Evolutionary conservation across 1,140 invertebrate species (phyloP), one percentile per base, ranked within the genome.

Genomic region (Lucilia cuprina): DNA sequence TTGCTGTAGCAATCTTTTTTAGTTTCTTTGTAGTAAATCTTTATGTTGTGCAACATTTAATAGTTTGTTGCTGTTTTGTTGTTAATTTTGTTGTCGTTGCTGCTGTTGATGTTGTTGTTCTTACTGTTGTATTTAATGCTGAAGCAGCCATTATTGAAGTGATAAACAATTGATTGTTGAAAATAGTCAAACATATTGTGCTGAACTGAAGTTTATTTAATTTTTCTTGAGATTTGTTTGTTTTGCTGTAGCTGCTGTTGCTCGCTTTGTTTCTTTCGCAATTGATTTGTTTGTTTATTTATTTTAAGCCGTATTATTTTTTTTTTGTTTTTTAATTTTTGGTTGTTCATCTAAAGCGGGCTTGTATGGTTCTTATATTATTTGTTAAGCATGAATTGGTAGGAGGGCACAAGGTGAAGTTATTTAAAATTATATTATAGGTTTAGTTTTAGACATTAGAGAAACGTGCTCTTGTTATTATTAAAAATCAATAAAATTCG

Each of bases 91-190:
- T 10, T 80, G n/a, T 80, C 10, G n/a, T 47, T 78, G 17, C 12
- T 10, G 41, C 41, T 80, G 25, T 47, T 41, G 17, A n/a, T 41
- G 41, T 41, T 14, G 3, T 41, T 41, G 47, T 41, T 14, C 5
- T 55, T 55, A 4, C 12, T 17, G 3, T 55, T 80, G n/a, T 80
- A 21, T 41, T 78, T 78, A 55, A 55, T 10, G 41, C 77, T 80
- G 25, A 78, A 78, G 35, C 75, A 78, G 75, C 17, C 75, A 19
- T 78, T 78, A 78, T 47, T 47, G 75, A 78, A 80, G 77, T 80
- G 77, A 80, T 49, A 80, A 80, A 80, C n/a, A 80, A 80, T 80
- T 80, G 77, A 49, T 80, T 80, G 77, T 14, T 80, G 77, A 2
- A 77, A 77, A 34, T 77, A 77, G 30, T 77, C 74, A 35, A 77